These are phyloP conservation scores for Drosophila willistoni DNA, from an alignment of 1,140 invertebrate genomes.

Conservation along the genomic window DNA sequence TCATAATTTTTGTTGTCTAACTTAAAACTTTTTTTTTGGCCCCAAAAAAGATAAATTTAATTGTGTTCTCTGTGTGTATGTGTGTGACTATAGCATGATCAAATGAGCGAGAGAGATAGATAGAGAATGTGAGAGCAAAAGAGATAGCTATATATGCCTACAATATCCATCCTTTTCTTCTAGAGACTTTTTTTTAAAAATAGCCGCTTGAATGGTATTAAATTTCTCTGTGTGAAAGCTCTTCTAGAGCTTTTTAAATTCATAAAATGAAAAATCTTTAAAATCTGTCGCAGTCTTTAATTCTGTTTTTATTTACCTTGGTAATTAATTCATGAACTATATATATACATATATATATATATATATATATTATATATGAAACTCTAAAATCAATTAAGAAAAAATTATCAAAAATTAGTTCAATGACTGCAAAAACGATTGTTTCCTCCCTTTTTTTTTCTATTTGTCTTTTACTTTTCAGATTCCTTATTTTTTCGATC, in stretches of 20 bases:
- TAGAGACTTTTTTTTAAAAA: conserved; percentile 8
- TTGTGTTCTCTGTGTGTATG: not conserved
- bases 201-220: conserved; percentile 10
- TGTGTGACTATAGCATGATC: not conserved
- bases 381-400: not conserved
- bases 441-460: too few species aligned
- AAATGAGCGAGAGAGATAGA: too few species aligned
- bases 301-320: conserved; percentile 6
- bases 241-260: not conserved
- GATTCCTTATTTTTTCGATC: too few species aligned
- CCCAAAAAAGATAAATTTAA: conserved; percentile 10
- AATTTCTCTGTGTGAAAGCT: conserved; percentile 9
- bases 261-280: not conserved
- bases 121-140: not conserved
- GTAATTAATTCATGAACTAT: conserved; percentile 1
- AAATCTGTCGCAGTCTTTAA: not conserved
- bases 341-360: not conserved
- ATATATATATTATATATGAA: not conserved
- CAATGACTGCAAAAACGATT: not conserved
- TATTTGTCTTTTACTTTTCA: too few species aligned
- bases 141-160: not conserved
- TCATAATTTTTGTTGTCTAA: conserved; percentile 1
- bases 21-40: not conserved
- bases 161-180: conserved; percentile 6
- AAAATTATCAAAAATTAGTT: not conserved